These are phyloP conservation scores for Papilio machaon DNA, from an alignment of 1,140 invertebrate genomes.

Conservation along the genomic window DNA sequence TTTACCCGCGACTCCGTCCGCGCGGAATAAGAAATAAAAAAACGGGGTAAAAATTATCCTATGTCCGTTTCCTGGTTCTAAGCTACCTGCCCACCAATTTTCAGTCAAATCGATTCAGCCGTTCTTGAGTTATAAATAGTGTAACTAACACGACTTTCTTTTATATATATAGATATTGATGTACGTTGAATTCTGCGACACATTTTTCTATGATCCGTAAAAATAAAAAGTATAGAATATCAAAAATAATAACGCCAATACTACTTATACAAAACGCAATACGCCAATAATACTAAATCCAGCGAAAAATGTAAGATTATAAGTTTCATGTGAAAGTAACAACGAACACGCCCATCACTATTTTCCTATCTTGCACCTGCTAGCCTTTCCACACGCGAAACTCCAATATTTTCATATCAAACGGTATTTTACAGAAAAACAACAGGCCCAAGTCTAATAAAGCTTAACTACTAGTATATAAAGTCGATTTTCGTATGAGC, in stretches of 20 bases:
- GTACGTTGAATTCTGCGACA: background rate
- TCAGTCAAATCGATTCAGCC: no score
- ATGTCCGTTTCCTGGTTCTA: no score
- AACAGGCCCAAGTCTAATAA: slow-evolving; percentile 1
- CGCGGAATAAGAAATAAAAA: no score
- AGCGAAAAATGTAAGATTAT: background rate
- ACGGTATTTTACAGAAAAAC: slow-evolving; percentile 35
- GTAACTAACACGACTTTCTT: no score
- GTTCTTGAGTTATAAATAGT: no score
- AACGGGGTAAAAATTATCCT: no score
- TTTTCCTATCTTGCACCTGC: slow-evolving; percentile 32
- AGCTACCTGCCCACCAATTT: no score
- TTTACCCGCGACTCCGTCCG: no score
- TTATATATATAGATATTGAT: no score
- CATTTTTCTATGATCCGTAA: background rate
- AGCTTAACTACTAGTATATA: slow-evolving; percentile 23
- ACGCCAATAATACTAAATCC: background rate
- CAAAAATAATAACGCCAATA: background rate
- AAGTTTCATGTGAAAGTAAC: slow-evolving; percentile 27
- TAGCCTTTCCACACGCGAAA: slow-evolving; percentile 51
- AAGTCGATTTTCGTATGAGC: slow-evolving; percentile 18
- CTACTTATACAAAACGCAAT: no score
- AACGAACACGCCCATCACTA: slow-evolving; percentile 15
- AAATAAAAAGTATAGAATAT: background rate
- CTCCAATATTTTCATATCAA: slow-evolving; percentile 51